Conservation (phyloP, 2,797 vertebrate species). For the Pristis pectinata region DNA sequence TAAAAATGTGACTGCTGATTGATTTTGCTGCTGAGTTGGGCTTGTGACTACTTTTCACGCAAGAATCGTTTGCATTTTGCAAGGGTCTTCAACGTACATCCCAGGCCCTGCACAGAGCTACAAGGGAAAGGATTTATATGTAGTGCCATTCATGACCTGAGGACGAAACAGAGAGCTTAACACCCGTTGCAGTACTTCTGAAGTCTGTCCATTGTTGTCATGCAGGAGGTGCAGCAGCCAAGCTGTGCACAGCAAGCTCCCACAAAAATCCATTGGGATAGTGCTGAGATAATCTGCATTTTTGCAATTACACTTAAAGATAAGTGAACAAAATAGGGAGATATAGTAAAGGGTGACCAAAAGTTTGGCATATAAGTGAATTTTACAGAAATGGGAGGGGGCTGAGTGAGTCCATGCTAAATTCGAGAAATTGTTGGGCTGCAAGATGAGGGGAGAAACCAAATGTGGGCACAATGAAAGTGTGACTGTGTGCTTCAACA, state of each 20-base stretch:
- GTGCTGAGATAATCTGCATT: background rate
- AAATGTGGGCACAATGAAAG: background rate
- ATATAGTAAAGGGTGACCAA: background rate
- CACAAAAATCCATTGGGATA: background rate
- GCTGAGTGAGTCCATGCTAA: background rate
- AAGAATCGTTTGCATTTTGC: background rate
- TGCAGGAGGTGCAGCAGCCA: background rate
- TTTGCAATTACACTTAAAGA: background rate
- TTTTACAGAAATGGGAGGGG: background rate
- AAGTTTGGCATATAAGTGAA: background rate
- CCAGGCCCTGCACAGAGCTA: background rate
- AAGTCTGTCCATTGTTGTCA: background rate
- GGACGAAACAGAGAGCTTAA: background rate
- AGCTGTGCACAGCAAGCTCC: background rate
- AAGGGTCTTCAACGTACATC: background rate
- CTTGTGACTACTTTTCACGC: background rate
- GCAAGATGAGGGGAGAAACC: background rate
- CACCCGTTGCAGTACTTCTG: background rate
- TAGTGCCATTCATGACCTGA: background rate
- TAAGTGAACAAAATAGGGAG: background rate
- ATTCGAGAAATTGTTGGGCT: background rate
- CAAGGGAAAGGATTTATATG: background rate
- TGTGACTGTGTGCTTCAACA: background rate
- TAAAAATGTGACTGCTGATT: background rate
- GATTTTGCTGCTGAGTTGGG: background rate